phyloP scores from a whole-genome alignment of 2,797 vertebrate species.

The Mus minutoides region DNA sequence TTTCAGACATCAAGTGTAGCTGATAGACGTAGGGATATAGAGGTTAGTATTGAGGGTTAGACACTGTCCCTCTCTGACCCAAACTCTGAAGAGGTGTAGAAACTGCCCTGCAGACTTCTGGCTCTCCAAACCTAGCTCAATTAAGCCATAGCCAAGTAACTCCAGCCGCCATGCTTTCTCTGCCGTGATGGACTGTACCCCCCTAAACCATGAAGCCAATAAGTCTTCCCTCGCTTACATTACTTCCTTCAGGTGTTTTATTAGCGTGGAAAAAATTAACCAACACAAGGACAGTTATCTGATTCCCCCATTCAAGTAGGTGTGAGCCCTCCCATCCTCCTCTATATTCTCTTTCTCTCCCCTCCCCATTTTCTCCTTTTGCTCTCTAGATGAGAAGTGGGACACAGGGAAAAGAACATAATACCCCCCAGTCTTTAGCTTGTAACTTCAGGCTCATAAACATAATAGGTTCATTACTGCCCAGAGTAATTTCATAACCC shows the following conservation, averaged over 20 bases:
- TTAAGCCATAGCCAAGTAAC: not conserved
- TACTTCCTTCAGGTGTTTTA: not conserved
- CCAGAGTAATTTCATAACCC: not conserved
- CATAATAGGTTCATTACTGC: not conserved
- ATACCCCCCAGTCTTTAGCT: not conserved
- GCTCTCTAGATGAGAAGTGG: not conserved
- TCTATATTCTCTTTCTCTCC: not conserved
- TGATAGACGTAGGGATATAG: not conserved
- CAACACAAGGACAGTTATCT: not conserved
- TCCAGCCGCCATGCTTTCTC: not conserved
- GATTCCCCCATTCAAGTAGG: not conserved
- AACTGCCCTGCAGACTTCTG: not conserved
- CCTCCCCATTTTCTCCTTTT: not conserved
- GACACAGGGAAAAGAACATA: not conserved
- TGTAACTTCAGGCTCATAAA: not conserved
- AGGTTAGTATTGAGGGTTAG: not conserved
- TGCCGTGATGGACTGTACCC: not conserved
- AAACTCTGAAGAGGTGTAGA: not conserved
- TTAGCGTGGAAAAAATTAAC: not conserved
- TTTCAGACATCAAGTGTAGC: not conserved
- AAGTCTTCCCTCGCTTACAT: not conserved
- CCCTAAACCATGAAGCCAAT: not conserved
- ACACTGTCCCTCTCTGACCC: not conserved
- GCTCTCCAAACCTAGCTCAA: not conserved
- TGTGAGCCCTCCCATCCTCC: not conserved